phyloP scores from a whole-genome alignment of 2,797 vertebrate genomes.

The Lepus townsendii region DNA sequence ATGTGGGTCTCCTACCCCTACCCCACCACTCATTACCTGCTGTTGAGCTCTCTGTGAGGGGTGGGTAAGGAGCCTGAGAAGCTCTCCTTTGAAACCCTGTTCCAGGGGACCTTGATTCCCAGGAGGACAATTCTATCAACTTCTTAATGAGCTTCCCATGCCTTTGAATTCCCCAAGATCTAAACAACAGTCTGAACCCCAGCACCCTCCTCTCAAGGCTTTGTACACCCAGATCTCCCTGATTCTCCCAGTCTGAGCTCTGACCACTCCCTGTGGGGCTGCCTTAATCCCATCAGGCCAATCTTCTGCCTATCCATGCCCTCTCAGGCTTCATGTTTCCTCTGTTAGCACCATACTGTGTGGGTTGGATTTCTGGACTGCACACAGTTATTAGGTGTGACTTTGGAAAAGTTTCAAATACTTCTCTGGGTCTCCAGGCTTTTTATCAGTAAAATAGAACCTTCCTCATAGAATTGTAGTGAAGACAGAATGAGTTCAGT shows the following conservation, averaged over 20 bases:
- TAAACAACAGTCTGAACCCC: neutral
- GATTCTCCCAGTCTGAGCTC: neutral
- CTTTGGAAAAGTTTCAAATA: neutral
- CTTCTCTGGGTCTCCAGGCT: neutral
- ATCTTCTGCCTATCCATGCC: neutral
- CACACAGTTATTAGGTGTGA: neutral
- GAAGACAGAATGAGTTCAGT: neutral
- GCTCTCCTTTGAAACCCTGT: conserved; percentile 43
- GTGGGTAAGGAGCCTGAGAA: neutral
- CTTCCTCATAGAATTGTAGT: neutral
- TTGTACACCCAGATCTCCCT: neutral
- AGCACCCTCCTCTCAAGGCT: neutral
- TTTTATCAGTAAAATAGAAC: neutral
- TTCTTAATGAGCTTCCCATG: conserved; percentile 45
- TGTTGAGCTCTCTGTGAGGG: neutral
- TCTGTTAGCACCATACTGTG: neutral
- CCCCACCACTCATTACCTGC: neutral
- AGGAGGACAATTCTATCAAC: neutral
- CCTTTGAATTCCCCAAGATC: conserved; percentile 55
- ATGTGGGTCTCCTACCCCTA: accelerated
- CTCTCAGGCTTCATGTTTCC: neutral
- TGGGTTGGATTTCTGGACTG: neutral
- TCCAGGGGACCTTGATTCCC: conserved; percentile 20
- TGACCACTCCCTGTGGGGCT: neutral
- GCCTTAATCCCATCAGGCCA: neutral